phyloP scores from a whole-genome alignment of 2,797 vertebrate genomes.

The Premnoplex brunnescens region DNA sequence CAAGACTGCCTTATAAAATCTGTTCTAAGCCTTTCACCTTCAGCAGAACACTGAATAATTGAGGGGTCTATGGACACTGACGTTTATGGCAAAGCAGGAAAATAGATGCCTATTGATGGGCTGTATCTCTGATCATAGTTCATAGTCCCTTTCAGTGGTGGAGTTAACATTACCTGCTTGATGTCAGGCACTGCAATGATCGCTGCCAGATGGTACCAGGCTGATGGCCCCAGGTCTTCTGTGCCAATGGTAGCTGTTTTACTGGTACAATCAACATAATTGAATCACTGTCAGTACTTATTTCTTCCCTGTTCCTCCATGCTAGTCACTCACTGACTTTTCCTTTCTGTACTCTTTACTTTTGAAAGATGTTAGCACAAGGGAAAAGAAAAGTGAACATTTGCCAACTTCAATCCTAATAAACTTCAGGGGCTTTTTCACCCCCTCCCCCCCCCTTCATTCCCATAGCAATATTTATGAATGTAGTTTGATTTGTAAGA shows the following conservation, averaged over 20 bases:
- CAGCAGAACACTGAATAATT: conserved; percentile 79
- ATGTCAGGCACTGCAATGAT: conserved; percentile 79
- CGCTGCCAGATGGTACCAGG: conserved; percentile 77
- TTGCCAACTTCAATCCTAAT: neutral
- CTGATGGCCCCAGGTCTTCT: conserved; percentile 83
- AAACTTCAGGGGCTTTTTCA: neutral
- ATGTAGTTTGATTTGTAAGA: conserved; percentile 3
- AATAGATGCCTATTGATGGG: conserved; percentile 86
- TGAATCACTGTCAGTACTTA: conserved; percentile 82
- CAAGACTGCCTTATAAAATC: conserved; percentile 78
- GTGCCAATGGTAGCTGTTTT: conserved; percentile 78
- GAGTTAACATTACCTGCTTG: conserved; percentile 82
- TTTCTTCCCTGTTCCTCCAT: conserved; percentile 73
- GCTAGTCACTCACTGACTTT: neutral
- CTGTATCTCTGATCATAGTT: conserved; percentile 84
- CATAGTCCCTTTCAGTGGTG: conserved; percentile 81
- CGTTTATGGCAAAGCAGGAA: conserved; percentile 77
- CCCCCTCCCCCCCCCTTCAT: neutral
- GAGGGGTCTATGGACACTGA: conserved; percentile 78
- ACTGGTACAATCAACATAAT: conserved; percentile 83
- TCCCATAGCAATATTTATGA: neutral
- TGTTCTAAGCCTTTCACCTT: conserved; percentile 83
- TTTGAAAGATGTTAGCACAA: neutral
- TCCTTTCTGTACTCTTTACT: neutral
- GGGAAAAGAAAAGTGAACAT: neutral